phyloP scores from a whole-genome alignment of 2,797 vertebrate genomes.

The Microhierax caerulescens region DNA sequence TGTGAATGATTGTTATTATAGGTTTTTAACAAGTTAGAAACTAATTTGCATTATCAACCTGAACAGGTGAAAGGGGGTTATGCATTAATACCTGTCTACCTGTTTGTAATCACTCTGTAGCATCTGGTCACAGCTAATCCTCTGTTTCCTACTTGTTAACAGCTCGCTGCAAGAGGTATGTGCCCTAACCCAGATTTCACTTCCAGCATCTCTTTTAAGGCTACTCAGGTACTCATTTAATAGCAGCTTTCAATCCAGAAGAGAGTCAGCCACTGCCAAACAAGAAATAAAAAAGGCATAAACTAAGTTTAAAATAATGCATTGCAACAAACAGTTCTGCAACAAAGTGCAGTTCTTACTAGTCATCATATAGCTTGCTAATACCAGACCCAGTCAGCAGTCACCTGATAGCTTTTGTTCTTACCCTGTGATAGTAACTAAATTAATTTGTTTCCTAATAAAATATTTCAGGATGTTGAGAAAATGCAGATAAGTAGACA shows the following conservation, averaged over 20 bases:
- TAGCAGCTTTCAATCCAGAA: neutral
- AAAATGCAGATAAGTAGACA: conserved; percentile 88
- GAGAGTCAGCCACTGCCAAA: neutral
- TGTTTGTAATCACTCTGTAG: neutral
- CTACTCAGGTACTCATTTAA: neutral
- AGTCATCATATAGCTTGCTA: neutral
- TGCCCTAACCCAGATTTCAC: neutral
- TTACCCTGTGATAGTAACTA: conserved; percentile 71
- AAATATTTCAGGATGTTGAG: conserved; percentile 87
- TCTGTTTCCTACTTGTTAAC: neutral
- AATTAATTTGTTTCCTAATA: conserved; percentile 84
- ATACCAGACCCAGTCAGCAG: conserved; percentile 36
- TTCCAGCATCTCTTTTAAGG: neutral
- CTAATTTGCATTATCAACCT: neutral
- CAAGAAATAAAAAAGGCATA: neutral
- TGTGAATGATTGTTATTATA: neutral
- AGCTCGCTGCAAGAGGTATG: neutral
- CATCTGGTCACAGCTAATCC: neutral
- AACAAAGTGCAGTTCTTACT: neutral
- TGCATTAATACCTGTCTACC: conserved; percentile 37
- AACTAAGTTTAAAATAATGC: neutral
- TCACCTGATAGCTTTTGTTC: conserved; percentile 68
- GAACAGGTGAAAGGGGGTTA: neutral
- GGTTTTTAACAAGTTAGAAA: conserved; percentile 18
- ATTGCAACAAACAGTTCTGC: neutral